Base-by-base conservation (phyloP, 30 jellyfish, hydroid and myxozoan species). In the Morbakka virulenta region DNA sequence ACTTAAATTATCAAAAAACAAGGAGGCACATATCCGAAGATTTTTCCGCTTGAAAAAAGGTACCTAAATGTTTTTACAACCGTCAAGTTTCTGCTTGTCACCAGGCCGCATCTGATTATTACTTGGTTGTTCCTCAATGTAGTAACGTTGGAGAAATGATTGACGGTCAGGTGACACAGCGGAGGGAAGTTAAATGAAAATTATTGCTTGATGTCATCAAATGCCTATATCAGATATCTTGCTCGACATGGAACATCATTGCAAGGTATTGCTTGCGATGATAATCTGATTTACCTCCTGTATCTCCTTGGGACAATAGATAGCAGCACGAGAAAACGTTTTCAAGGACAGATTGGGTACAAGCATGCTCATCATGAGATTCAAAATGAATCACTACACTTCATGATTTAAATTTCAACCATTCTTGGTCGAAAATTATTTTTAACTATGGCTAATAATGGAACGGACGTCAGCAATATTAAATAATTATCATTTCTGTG, bases 391-490 rank as follows among this genome's bases (percentile, higher is more conserved):
- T 1, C 79, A 32, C 73, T 78, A 31, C 13, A 21, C 67, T 65
- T 86, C 57, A 86, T 86, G 88, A 72, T 52, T 35, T 28, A 61
- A 53, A 62, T 78, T 33, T 30, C 64, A 6, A 82, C 69, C 22
- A 67, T 67, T 20, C 47, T 77, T 12, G 35, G 57, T 2, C 65
- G 51, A 20, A 32, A 32, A 57, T 78, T 64, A 27, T 79, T 31
- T 50, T 67, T 83, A 52, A 33, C 67, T 14, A 86, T 79, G 64
- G 79, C 82, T 35, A 84, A 79, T 72, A 88, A 86, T 41, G 79
- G 79, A 74, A 86, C 88, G 9, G 94, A 86, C 65, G 71, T 86
- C 64, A 48, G 91, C 28, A 79, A 86, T 67, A 67, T 64, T 53
- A 17, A 41, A 41, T 17, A 41, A 41, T 17, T 41, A 6, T 17